Percentiles rank a stretch among this genome's conserved stretches.
Evolutionary conservation across 2,113 vertebrate species (phyloP).

Genomic region (Psittacula cyanocephala): DNA sequence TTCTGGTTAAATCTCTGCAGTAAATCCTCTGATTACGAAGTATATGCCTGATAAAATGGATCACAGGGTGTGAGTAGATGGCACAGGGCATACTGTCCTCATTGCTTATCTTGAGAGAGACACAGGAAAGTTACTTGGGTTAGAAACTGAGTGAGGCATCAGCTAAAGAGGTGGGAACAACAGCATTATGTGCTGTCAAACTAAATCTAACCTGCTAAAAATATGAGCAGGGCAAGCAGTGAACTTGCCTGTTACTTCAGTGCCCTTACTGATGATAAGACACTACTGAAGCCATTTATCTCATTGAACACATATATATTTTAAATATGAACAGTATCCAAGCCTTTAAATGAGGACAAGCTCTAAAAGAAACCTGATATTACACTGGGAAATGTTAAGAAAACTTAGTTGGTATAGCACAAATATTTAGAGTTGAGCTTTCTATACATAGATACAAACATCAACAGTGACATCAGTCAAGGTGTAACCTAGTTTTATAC

Average conservation of each 20-base stretch:
- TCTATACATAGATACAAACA: not conserved
- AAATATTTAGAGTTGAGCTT: not conserved
- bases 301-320: not conserved
- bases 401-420: not conserved
- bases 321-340: not conserved
- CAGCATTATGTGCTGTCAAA: not conserved
- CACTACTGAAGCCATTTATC: not conserved
- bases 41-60: not conserved
- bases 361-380: not conserved
- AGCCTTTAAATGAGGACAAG: not conserved
- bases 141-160: not conserved
- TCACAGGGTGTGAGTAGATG: not conserved
- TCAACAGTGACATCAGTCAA: not conserved
- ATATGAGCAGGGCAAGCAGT: not conserved
- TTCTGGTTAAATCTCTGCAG: not conserved
- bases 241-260: not conserved
- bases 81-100: not conserved
- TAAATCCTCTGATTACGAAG: not conserved
- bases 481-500: not conserved
- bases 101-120: not conserved
- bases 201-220: constrained; percentile 3
- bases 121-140: not conserved
- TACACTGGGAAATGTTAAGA: not conserved
- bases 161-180: not conserved
- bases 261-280: not conserved